These are phyloP conservation scores for Drosophila emarginata DNA, from an alignment of 2,888 invertebrate genomes.

Conservation along the genomic window DNA sequence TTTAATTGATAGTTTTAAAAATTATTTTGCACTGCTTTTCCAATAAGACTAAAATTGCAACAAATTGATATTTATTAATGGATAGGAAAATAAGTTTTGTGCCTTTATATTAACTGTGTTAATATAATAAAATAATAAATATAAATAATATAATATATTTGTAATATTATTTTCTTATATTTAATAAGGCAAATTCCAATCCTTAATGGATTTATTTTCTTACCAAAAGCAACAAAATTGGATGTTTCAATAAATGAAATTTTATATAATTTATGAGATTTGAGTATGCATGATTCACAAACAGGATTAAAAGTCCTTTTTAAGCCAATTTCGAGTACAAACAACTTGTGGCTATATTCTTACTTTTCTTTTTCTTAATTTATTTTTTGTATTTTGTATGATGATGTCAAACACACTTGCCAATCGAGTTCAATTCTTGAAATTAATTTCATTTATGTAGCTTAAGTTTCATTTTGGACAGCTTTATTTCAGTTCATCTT, in stretches of 20 bases:
- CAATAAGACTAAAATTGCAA: too few species aligned
- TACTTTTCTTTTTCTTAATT: too few species aligned
- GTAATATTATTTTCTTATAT: neutral
- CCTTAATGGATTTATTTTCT: too few species aligned
- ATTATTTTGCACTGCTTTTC: too few species aligned
- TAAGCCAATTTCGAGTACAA: neutral
- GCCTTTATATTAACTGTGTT: too few species aligned
- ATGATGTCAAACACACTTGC: neutral
- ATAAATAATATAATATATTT: neutral
- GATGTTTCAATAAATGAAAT: neutral
- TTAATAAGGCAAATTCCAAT: neutral
- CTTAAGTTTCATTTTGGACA: slow-evolving; percentile 2
- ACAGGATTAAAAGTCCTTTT: neutral
- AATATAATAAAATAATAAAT: too few species aligned
- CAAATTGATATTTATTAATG: too few species aligned
- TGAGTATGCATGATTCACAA: neutral
- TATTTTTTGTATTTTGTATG: neutral
- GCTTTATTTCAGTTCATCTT: neutral
- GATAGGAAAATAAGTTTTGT: too few species aligned
- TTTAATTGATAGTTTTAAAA: too few species aligned
- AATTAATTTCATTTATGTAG: slow-evolving; percentile 4
- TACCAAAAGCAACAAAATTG: too few species aligned
- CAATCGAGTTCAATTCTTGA: neutral
- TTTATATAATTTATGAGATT: neutral
- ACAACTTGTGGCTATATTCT: neutral